Base-by-base conservation (phyloP, 1,140 invertebrate species). In the Charaxes varanes region DNA sequence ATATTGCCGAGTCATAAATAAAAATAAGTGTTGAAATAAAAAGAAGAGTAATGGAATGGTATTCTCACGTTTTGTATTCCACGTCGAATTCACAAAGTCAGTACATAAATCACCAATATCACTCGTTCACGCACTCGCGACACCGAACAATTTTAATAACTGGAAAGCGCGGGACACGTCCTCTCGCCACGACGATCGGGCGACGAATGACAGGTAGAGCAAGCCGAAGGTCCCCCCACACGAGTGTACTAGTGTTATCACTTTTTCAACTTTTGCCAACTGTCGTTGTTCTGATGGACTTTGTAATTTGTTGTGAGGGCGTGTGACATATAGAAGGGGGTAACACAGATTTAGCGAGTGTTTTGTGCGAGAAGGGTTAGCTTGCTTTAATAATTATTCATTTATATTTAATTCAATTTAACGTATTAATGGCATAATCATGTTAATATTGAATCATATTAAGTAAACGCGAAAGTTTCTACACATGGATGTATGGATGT, bases 201-300 rank as follows among this genome's bases (percentile, higher is more conserved):
- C 65, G 64, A 41, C 59, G 74, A 77, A 67, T 79, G 68, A 32
- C 44, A 42, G 26, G 44, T 53, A 71, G 61, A 62, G 69, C 48
- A 15, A 54, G 55, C 18, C 28, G 69, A 50, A 15, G 56, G 55
- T 24, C 28, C 31, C 22, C 16, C 28, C 28, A 31, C 28, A 14
- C 7, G 15, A 31, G 28, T 14, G 24, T 14, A 28, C 27, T 28
- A 10, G 27, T 28, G n/a, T 26, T 26, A 26, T 26, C 27, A 28
- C 27, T 28, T 28, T 28, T 34, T 34, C 30, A 32, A 34, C 17
- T 22, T 34, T 22, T 34, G 32, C 11, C 32, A 28, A 28, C 14
- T 28, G 27, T 28, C 12, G 14, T 28, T 28, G 27, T 15, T 7
- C 27, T 16, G 6, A 28, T 28, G 14, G 14, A 14, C 27, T 28